Base-by-base conservation (phyloP, 1,140 invertebrate genomes). In the Linepithema humile region DNA sequence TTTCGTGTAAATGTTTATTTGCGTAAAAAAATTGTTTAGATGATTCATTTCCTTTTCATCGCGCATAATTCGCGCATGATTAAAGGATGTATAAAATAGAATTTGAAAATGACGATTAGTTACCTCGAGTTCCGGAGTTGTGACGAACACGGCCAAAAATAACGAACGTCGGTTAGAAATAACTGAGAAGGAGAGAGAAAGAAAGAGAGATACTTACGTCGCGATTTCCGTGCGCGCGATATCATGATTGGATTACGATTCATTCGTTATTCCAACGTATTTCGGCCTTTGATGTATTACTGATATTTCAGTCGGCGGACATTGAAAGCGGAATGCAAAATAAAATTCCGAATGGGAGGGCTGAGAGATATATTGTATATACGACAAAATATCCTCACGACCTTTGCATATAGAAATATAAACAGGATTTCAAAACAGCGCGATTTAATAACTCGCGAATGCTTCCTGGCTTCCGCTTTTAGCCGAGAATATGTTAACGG, bases 131-230 rank as follows among this genome's bases (percentile, higher is more conserved):
- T 75, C 40, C 59, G 73, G 45, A 75, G n/a, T 75, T 15, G 32
- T 80, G 75, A 80, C 75, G 48, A 69, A 32, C 23, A 23, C 48
- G 10, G 17, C n/a, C 26, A 45, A 80, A 80, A 80, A 80, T 80
- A 80, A 69, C 75, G 23, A 55, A 6, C 38, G 10, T 23, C 23
- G 35, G 23, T 10, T 35, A 40, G 38, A 70, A 80, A 80, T 80
- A 80, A 29, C 32, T n/a, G 10, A 29, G 45, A 78, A 67, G 29
- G 17, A 43, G 38, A 32, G 9, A 57, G 53, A 73, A 26, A 38
- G 1, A 45, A 23, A 26, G 9, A 53, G 32, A 53, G 35, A 62
- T 5, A 23, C 53, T 62, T 5, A 15, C 40, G 53, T 15, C 40
- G 45, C 23, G 48, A 69, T 78, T 78, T 78, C 75, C 62, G 32